These are phyloP conservation scores for Triplophysa yarkandensis DNA, from an alignment of 2,797 vertebrate species.

Conservation along the genomic window DNA sequence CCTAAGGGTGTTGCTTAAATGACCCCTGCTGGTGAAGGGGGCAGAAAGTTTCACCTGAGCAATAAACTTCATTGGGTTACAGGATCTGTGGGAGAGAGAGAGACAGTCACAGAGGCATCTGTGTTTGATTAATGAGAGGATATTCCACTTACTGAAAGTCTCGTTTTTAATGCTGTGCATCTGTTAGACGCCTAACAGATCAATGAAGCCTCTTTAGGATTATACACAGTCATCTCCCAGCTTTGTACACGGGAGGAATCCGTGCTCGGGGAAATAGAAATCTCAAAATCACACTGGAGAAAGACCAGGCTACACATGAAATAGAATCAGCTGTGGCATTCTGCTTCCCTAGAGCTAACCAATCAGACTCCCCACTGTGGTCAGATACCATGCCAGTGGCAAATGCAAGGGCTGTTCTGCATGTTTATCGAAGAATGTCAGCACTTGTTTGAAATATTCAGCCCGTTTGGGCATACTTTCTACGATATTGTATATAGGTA, in stretches of 20 bases:
- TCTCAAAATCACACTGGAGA: constrained; percentile 14
- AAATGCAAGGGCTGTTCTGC: constrained; percentile 12
- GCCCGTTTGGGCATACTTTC: neutral
- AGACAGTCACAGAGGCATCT: constrained; percentile 55
- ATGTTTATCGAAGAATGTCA: constrained; percentile 32
- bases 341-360: constrained; percentile 16
- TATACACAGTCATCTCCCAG: constrained; percentile 47
- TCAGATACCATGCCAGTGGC: constrained; percentile 18
- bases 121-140: constrained; percentile 63
- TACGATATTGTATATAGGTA: no score
- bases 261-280: constrained; percentile 24
- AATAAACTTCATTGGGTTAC: constrained; percentile 20
- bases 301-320: constrained; percentile 5
- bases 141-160: constrained; percentile 59
- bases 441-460: constrained; percentile 11
- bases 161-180: constrained; percentile 61
- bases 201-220: constrained; percentile 52
- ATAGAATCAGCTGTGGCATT: constrained; percentile 22
- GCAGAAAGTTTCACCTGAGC: constrained; percentile 35
- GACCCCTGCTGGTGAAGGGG: constrained; percentile 8
- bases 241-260: constrained; percentile 24
- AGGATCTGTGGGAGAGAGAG: constrained; percentile 13
- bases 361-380: constrained; percentile 27
- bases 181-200: constrained; percentile 59
- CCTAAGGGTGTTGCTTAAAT: constrained; percentile 10